Conservation (phyloP, 2,888 invertebrate genomes). For the Trimorus sp. region DNA sequence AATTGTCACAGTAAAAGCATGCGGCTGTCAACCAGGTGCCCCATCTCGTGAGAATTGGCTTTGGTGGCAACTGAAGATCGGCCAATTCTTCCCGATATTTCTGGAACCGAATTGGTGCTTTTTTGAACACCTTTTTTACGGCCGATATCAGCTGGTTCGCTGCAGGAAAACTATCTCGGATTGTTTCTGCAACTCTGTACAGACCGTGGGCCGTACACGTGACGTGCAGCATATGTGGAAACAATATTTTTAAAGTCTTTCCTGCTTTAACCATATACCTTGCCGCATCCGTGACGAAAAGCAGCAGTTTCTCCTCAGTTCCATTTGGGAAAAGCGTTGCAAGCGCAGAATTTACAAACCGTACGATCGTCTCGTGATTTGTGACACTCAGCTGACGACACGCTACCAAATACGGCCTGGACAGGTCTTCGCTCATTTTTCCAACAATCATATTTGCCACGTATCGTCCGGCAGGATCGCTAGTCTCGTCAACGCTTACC, state of each 20-base stretch:
- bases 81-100: slow-evolving; percentile 39
- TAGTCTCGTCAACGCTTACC: slow-evolving; percentile 2
- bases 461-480: neutral
- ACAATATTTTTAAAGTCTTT: slow-evolving; percentile 67
- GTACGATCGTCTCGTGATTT: too few species aligned
- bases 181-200: slow-evolving; percentile 70
- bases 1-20: slow-evolving; percentile 34
- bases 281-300: slow-evolving; percentile 67
- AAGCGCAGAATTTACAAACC: too few species aligned
- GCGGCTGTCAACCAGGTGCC: slow-evolving; percentile 69
- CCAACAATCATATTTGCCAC: slow-evolving; percentile 5
- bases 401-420: too few species aligned
- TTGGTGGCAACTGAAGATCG: slow-evolving; percentile 67
- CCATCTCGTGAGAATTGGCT: slow-evolving; percentile 71
- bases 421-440: neutral
- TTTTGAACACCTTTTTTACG: slow-evolving; percentile 69
- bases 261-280: slow-evolving; percentile 70
- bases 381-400: too few species aligned
- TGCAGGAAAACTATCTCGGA: slow-evolving; percentile 59
- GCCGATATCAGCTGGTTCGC: slow-evolving; percentile 68
- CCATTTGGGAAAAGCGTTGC: too few species aligned
- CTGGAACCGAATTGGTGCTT: slow-evolving; percentile 63
- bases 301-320: too few species aligned
- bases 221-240: slow-evolving; percentile 70
- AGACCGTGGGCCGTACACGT: slow-evolving; percentile 73